phyloP scores from a whole-genome alignment of 2,888 invertebrate species.

The Carterocephalus palaemon region DNA sequence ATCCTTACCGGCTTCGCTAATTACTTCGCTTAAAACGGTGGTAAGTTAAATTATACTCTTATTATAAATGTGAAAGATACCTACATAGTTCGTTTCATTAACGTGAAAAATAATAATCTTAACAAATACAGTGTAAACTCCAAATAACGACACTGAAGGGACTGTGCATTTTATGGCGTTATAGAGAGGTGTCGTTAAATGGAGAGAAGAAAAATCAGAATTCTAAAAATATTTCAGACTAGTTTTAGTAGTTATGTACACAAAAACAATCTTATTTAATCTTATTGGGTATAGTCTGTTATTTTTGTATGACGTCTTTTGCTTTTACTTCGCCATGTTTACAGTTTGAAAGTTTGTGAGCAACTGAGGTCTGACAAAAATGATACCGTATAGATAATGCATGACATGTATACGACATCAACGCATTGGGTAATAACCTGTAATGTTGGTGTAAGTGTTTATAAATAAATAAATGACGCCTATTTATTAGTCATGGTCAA shows the following conservation, averaged over 20 bases:
- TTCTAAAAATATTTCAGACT: too few species aligned
- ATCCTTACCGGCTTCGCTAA: not conserved
- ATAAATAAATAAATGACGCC: not conserved
- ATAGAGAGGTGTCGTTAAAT: slow-evolving; percentile 3
- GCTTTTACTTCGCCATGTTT: not conserved
- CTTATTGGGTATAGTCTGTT: not conserved
- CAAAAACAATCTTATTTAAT: not conserved
- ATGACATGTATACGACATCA: not conserved
- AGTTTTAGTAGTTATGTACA: slow-evolving; percentile 2
- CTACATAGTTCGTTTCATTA: not conserved
- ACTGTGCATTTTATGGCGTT: slow-evolving; percentile 1
- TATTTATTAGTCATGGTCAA: slow-evolving; percentile 3
- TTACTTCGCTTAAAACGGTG: not conserved
- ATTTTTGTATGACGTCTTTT: not conserved
- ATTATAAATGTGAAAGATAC: not conserved
- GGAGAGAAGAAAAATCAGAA: slow-evolving; percentile 1
- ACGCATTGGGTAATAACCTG: not conserved
- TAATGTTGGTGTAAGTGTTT: not conserved
- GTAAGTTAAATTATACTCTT: not conserved
- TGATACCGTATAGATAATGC: not conserved
- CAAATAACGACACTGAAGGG: too few species aligned
- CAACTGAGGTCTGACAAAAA: not conserved
- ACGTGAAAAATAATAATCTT: not conserved
- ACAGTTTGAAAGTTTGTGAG: not conserved
- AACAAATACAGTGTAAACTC: slow-evolving; percentile 2